Evolutionary conservation across 2,888 invertebrate species (phyloP), one percentile per base, ranked within the genome.

Genomic region (Agriopis aurantiaria): DNA sequence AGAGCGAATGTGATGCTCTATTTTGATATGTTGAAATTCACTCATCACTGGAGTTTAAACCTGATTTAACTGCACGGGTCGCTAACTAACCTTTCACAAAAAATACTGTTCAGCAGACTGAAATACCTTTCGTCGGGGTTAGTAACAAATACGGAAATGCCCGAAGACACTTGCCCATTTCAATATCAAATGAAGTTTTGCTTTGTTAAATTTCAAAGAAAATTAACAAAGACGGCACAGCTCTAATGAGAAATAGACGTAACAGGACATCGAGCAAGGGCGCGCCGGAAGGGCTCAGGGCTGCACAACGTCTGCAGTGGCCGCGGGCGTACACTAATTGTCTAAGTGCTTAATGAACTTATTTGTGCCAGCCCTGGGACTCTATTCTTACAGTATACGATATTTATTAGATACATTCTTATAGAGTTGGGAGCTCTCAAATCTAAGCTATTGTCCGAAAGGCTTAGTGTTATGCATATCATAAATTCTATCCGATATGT

Each of bases 281-380:
- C 85, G 83, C 83, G 80, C 83, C 89, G 91, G 92, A 91, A 91
- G 78, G 82, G 88, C 90, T 83, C 80, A 85, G 84, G 88, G 58
- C 58, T 11, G 90, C 85, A 85, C 87, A 86, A 83, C 84, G 86
- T 80, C 81, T 71, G 76, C 78, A 79, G 77, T 76, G 79, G 83
- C 90, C 85, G 81, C 85, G 75, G 85, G 91, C 89, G 86, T 92
- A 91, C 93, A 92, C 88, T 93, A 92, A 93, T 93, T 93, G 92
- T 92, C 88, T 92, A 93, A 93, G 93, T 93, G 92, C 86, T 92
- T 93, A 93, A 93, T 91, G 88, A 92, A 91, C 91, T 92, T 92
- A 85, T 92, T 89, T 86, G 85, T 82, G 85, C 84, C 88, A 90
- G 84, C 91, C 90, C 88, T 91, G 83, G 79, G 46, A 33, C 33